phyloP scores from a whole-genome alignment of 2,888 invertebrate genomes.

The Megamerina dolium region DNA sequence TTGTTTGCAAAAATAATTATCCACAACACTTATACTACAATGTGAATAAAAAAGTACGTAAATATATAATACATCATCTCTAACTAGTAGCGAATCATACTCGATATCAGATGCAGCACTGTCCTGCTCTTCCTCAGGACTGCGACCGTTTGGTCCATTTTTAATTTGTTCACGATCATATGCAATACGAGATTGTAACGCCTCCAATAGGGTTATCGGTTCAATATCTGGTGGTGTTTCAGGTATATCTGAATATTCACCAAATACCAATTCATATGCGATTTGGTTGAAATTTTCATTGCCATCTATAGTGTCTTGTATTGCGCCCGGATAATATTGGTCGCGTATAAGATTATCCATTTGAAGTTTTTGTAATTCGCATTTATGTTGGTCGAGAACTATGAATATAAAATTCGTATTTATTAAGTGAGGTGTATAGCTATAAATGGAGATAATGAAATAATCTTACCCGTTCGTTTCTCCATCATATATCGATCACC shows the following conservation, averaged over 20 bases:
- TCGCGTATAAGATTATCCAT: constrained; percentile 29
- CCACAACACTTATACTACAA: no score
- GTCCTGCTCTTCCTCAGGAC: background rate
- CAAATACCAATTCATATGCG: constrained; percentile 24
- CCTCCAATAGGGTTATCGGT: constrained; percentile 36
- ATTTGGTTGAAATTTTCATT: constrained; percentile 27
- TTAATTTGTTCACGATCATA: constrained; percentile 22
- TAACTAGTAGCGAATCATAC: no score
- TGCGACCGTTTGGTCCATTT: no score
- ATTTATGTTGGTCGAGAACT: no score
- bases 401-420: no score
- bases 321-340: constrained; percentile 26
- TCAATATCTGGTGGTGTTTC: constrained; percentile 21
- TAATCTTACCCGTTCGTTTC: no score
- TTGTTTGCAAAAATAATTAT: constrained; percentile 20
- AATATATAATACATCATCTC: no score
- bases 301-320: constrained; percentile 30
- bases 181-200: constrained; percentile 31
- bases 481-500: no score
- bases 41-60: no score
- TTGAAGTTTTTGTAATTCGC: constrained; percentile 6
- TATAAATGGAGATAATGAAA: no score
- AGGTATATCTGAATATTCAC: constrained; percentile 15
- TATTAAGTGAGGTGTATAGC: no score
- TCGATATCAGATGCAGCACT: no score